Evolutionary conservation across 2,797 vertebrate species (phyloP), one percentile per base, ranked within the genome.

Genomic region (Apogon hyalosoma): DNA sequence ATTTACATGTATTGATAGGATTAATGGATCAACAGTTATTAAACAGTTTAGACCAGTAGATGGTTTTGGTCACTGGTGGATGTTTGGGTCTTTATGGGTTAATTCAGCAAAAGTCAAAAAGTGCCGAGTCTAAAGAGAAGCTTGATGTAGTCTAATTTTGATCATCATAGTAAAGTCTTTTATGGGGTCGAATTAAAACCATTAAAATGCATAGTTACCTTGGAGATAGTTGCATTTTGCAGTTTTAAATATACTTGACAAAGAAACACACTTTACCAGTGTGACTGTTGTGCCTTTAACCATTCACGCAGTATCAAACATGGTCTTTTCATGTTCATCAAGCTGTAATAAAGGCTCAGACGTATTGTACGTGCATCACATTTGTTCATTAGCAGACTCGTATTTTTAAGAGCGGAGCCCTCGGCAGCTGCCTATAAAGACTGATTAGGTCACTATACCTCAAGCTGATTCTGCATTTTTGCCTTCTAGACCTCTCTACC

Each of bases 401-500:
- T 59, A 24, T 36, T 47, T 41, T 47, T 31, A 53, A 42, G 31
- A 45, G 40, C 49, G 15, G 72, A 39, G 43, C 15, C 36, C 13
- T 64, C 12, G 13, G 15, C 59, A 42, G 55, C 9, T 31, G 28
- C 16, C 40, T 4, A 11, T 39, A 28, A 49, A 53, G 60, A 45
- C 53, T 60, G 58, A 80, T 45, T 60, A 18, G 31, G 53, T 33
- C 63, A 42, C 63, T 36, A 53, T 42, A 56, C 59, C 68, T 65
- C 41, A 42, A 83, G 72, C 72, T 84, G 80, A 87, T 64, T 80
- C 69, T 67, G 78, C 84, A 82, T 69, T 85, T 88, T 70, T 81
- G 64, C 46, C 62, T 68, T 45, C 24, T 2, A 12, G 41, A 28
- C 67, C 63, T 47, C 58, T 39, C 38, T 71, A 59, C 55, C 49